These are phyloP conservation scores for Seladonia tumulorum DNA, from an alignment of 2,888 invertebrate species.

Conservation along the genomic window DNA sequence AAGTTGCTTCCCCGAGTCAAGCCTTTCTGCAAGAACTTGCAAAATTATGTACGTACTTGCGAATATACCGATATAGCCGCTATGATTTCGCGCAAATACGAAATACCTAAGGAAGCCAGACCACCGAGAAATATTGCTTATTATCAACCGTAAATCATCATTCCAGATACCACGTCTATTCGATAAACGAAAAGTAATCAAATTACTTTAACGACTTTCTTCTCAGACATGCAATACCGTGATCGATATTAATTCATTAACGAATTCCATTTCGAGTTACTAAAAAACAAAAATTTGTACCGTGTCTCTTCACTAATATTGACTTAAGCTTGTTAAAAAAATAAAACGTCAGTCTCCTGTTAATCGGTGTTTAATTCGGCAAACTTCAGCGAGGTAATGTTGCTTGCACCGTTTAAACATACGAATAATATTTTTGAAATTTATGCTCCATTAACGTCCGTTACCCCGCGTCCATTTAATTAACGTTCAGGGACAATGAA, in stretches of 20 bases:
- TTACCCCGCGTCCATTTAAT: background rate
- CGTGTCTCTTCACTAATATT: no score
- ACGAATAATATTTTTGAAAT: background rate
- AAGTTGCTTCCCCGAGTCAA: conserved; percentile 23
- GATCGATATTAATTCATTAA: no score
- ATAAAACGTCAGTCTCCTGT: no score
- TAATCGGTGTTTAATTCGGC: background rate
- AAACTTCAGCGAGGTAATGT: background rate
- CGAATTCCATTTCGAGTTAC: no score
- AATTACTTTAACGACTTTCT: background rate
- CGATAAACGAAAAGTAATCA: background rate
- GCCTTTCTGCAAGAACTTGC: conserved; percentile 31
- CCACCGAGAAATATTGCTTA: background rate
- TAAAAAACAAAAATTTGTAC: no score
- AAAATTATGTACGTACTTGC: conserved; percentile 35
- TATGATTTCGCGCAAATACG: conserved; percentile 15
- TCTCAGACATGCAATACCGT: background rate
- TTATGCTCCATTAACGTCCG: background rate
- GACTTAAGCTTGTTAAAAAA: no score
- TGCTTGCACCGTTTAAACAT: background rate
- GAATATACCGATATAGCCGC: conserved; percentile 19
- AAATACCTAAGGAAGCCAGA: background rate
- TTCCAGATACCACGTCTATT: background rate
- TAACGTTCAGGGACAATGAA: background rate
- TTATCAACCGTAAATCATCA: background rate